Conservation (phyloP, 2,113 vertebrate genomes). For the Noturus placidus region DNA sequence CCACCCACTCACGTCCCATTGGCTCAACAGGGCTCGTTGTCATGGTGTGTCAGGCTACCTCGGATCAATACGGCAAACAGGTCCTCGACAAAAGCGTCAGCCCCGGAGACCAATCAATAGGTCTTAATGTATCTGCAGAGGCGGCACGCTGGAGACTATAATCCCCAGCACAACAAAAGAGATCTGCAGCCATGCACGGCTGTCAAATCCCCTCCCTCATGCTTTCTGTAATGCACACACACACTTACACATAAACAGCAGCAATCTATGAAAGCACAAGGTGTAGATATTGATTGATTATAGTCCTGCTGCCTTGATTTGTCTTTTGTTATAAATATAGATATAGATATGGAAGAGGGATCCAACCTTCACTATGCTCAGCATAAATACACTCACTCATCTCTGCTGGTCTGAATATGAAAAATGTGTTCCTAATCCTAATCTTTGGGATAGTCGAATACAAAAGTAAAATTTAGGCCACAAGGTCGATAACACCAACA, state of each 20-base stretch:
- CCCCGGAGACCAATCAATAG: constrained; percentile 70
- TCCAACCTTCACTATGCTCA: not conserved
- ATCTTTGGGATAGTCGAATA: not conserved
- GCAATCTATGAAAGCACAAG: constrained; percentile 2
- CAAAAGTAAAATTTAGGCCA: not conserved
- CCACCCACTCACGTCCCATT: constrained; percentile 13
- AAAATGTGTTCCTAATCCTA: not conserved
- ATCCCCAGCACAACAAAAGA: constrained; percentile 63
- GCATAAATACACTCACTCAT: not conserved
- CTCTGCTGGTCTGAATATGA: constrained; percentile 3
- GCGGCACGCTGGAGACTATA: constrained; percentile 68
- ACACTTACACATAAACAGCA: constrained; percentile 23
- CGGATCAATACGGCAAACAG: constrained; percentile 67
- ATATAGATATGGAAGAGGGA: constrained; percentile 12
- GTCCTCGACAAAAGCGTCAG: constrained; percentile 68
- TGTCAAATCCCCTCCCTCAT: constrained; percentile 40
- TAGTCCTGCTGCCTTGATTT: constrained; percentile 8
- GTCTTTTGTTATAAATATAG: constrained; percentile 6
- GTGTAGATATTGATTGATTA: constrained; percentile 31
- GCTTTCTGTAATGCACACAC: constrained; percentile 18
- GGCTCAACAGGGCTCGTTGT: constrained; percentile 22
- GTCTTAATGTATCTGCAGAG: constrained; percentile 69
- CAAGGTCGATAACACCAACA: not conserved
- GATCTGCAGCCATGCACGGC: constrained; percentile 33
- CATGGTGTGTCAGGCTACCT: constrained; percentile 63